Conservation (phyloP, 1,140 invertebrate genomes). For the Cyphomyrmex costatus region DNA sequence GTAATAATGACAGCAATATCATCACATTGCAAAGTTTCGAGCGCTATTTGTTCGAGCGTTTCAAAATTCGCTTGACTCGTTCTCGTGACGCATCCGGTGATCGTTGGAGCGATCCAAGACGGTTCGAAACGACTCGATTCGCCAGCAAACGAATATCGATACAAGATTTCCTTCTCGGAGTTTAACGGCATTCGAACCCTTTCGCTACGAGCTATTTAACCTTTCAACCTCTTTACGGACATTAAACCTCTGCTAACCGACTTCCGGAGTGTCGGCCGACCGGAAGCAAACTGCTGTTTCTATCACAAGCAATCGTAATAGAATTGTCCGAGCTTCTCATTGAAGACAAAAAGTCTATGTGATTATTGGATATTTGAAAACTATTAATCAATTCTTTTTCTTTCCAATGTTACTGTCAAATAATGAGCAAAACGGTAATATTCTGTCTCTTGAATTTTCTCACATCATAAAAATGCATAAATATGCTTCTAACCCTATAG, state of each 20-base stretch:
- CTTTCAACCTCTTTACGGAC: slow-evolving; percentile 60
- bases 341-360: slow-evolving; percentile 13
- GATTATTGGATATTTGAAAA: slow-evolving; percentile 23
- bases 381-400: slow-evolving; percentile 20
- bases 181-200: slow-evolving; percentile 49
- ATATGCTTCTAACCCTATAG: not conserved
- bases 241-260: slow-evolving; percentile 61
- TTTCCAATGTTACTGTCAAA: not conserved
- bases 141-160: slow-evolving; percentile 41
- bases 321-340: slow-evolving; percentile 35
- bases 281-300: slow-evolving; percentile 55
- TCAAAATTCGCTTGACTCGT: slow-evolving; percentile 23
- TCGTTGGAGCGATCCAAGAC: slow-evolving; percentile 30
- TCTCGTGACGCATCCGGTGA: slow-evolving; percentile 41
- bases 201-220: slow-evolving; percentile 61
- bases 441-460: not conserved
- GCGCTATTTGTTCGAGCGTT: slow-evolving; percentile 39
- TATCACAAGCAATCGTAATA: slow-evolving; percentile 45
- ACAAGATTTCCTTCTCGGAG: slow-evolving; percentile 54
- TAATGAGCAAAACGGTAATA: not conserved
- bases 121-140: slow-evolving; percentile 48
- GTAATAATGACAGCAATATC: slow-evolving; percentile 11
- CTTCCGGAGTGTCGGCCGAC: slow-evolving; percentile 42
- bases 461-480: not conserved
- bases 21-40: not conserved